Evolutionary conservation across 2,888 invertebrate species (phyloP).

Genomic region (Neoitamus cyanurus): DNA sequence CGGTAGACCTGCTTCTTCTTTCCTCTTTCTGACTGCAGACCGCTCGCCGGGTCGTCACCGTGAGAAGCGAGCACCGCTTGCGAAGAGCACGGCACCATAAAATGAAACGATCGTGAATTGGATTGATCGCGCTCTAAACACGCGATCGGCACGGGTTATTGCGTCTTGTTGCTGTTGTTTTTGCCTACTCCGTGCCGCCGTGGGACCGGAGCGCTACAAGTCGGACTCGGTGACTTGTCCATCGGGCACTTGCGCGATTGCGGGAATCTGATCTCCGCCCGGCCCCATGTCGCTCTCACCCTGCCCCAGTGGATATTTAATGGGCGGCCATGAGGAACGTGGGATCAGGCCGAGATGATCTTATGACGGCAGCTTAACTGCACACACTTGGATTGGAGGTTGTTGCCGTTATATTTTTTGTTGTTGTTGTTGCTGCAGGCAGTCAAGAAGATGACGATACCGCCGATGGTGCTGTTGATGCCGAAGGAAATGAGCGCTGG

Average conservation of each 20-base stretch:
- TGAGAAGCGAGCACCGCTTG: conserved; percentile 6
- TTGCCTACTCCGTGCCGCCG: conserved; percentile 14
- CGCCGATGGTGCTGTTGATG: conserved; percentile 54
- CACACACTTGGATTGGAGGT: conserved; percentile 5
- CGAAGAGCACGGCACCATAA: conserved; percentile 3
- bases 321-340: conserved; percentile 37
- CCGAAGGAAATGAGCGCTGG: conserved; percentile 22
- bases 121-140: conserved; percentile 62
- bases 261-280: background rate
- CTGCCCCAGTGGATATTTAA: background rate
- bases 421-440: conserved; percentile 55
- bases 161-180: conserved; percentile 38
- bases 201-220: conserved; percentile 18
- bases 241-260: conserved; percentile 1
- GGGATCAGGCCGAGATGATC: conserved; percentile 30
- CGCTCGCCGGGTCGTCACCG: conserved; percentile 13
- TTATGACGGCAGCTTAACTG: conserved; percentile 10
- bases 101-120: conserved; percentile 37
- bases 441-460: conserved; percentile 57
- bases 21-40: background rate
- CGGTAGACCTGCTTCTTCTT: background rate
- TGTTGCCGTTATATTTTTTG: conserved; percentile 65
- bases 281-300: background rate
- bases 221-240: conserved; percentile 3
- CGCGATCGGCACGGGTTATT: conserved; percentile 66